phyloP scores from a whole-genome alignment of 2,888 invertebrate species.

The Nysson spinosus region DNA sequence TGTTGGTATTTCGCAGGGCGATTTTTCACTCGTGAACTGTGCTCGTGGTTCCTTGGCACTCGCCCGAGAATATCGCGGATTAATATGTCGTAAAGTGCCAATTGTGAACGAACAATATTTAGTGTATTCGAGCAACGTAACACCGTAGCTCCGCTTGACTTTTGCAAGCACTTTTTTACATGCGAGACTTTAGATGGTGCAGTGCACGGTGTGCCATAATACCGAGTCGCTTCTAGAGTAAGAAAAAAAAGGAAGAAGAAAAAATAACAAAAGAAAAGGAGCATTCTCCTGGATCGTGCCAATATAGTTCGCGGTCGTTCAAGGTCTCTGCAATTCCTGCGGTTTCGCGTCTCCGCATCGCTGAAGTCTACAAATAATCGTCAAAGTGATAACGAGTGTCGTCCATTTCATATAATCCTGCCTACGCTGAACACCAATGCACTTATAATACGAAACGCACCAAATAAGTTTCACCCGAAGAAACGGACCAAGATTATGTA shows the following conservation, averaged over 20 bases:
- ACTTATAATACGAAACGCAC: background rate
- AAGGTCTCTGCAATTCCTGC: background rate
- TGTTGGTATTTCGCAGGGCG: constrained; percentile 54
- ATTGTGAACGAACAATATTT: no score
- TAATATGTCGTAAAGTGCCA: constrained; percentile 26
- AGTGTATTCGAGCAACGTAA: no score
- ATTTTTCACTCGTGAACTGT: constrained; percentile 26
- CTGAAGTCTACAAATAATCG: constrained; percentile 13
- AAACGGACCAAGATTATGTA: background rate
- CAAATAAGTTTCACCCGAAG: no score
- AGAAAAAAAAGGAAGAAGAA: background rate
- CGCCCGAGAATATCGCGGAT: constrained; percentile 10
- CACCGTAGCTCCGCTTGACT: no score
- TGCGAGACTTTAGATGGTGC: no score
- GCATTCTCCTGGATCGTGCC: constrained; percentile 18
- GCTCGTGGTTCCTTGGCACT: constrained; percentile 3
- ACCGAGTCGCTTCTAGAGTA: background rate
- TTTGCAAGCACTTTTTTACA: no score
- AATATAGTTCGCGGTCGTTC: constrained; percentile 11
- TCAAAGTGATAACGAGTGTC: constrained; percentile 25
- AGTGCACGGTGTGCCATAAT: background rate
- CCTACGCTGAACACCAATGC: background rate
- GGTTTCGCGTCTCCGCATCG: background rate
- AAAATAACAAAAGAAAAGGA: background rate
- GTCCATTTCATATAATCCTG: constrained; percentile 19